These are phyloP conservation scores for Anoplolepis gracilipes DNA, from an alignment of 1,140 invertebrate species.

Conservation along the genomic window DNA sequence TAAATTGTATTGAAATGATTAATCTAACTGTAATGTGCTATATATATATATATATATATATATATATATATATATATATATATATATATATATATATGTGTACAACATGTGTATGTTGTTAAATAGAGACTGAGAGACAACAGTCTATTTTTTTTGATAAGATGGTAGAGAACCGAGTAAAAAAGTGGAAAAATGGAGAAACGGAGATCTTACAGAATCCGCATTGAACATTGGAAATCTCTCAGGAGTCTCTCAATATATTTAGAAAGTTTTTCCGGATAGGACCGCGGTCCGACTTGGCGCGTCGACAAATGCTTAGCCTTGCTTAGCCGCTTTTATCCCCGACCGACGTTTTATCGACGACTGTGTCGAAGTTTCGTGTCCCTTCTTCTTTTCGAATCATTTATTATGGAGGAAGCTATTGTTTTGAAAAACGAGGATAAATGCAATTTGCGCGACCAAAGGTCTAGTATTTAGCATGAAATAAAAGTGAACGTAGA, in stretches of 20 bases:
- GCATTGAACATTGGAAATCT: conserved; percentile 80
- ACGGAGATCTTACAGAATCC: conserved; percentile 24
- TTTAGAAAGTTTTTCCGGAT: conserved; percentile 80
- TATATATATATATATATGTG: no score
- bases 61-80: no score
- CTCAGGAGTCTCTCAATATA: conserved; percentile 81
- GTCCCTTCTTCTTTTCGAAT: conserved; percentile 11
- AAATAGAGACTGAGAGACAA: not conserved
- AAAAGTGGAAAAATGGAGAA: not conserved
- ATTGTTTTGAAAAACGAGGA: not conserved
- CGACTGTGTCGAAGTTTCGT: conserved; percentile 23
- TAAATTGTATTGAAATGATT: not conserved
- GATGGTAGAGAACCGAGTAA: not conserved
- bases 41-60: no score
- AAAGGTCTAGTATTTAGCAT: not conserved
- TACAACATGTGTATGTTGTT: no score
- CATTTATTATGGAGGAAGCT: conserved; percentile 37
- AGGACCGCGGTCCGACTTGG: conserved; percentile 66
- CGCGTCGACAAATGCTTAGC: conserved; percentile 77
- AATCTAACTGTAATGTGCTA: conserved; percentile 21
- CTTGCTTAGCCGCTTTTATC: conserved; percentile 68
- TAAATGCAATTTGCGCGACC: not conserved
- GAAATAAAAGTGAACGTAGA: not conserved
- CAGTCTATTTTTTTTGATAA: not conserved
- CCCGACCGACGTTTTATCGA: conserved; percentile 65